These are phyloP conservation scores for Micrastur ruficollis DNA, from an alignment of 2,797 vertebrate genomes.

Conservation along the genomic window DNA sequence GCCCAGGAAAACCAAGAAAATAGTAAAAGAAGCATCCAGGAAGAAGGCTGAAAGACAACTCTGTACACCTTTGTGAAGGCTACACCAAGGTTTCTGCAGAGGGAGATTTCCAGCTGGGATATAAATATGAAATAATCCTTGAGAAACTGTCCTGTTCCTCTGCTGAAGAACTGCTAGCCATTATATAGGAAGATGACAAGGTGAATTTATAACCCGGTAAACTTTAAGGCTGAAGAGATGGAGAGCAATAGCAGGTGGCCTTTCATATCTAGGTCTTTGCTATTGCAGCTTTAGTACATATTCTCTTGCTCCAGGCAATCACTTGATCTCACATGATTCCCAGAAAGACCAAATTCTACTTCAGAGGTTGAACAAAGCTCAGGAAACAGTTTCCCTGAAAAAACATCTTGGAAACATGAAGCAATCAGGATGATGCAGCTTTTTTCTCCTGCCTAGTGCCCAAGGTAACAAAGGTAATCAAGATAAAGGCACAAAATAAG, in stretches of 20 bases:
- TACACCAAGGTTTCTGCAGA: neutral
- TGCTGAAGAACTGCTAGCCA: neutral
- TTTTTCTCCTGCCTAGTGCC: neutral
- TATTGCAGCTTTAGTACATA: neutral
- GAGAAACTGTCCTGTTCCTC: neutral
- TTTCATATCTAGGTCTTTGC: conserved; percentile 7
- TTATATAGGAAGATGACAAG: neutral
- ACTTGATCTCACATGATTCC: neutral
- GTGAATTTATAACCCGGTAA: neutral
- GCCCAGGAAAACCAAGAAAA: neutral
- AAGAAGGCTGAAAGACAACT: neutral
- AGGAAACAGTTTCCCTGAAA: neutral
- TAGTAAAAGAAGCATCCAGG: neutral
- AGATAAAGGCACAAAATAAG: neutral
- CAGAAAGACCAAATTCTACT: conserved; percentile 19
- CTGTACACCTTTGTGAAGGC: neutral
- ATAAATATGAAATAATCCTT: neutral
- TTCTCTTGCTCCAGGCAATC: neutral
- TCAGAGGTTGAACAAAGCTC: neutral
- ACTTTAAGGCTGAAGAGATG: neutral
- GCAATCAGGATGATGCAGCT: neutral
- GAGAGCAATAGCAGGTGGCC: neutral
- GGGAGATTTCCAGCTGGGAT: neutral
- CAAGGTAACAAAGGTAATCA: neutral
- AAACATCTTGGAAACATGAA: neutral